Evolutionary conservation across 2,888 invertebrate species (phyloP), one percentile per base, ranked within the genome.

Genomic region (Agrochola circellaris): DNA sequence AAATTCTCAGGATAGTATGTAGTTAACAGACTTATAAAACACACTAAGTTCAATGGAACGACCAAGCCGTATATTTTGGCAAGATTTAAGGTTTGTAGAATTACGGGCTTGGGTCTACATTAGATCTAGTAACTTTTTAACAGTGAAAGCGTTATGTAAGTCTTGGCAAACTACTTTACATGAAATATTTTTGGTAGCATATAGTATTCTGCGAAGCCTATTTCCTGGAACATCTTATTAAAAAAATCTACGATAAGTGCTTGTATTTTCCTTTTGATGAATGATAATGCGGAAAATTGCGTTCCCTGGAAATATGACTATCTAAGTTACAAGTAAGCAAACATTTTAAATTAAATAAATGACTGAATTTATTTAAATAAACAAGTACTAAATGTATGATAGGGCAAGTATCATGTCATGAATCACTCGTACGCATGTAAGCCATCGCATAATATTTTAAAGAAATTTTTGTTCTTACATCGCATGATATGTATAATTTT

Each of bases 401-500:
- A 70, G 54, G 56, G 60, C 54, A 70, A 61, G 38, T 56, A 65
- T 79, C 48, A 30, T 66, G 60, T 42, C 69, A 48, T 79, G 80
- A 84, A 70, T 84, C 71, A 79, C 66, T 30, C n/a, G 54, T 69
- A 73, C 81, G 38, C 69, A 58, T 69, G 72, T 62, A 74, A 54
- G 60, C 62, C 77, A 79, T 45, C 34, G 34, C 65, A 82, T 77
- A 48, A 77, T 60, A 77, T 76, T 82, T 82, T 60, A 77, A 77
- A 77, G 60, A 66, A 83, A 79, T 61, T 34, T 61, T 83, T 79
- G 66, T 79, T 77, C 48, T 75, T 42, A 70, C 70, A 78, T 86
- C 51, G 79, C 77, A 73, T 77, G 77, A 68, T 81, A 74, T 61
- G 85, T 81, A 87, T 87, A 87, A 88, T 88, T 79, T 85, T 70